A percentile compares a stretch with the other conserved stretches of the same genome.
Conservation (phyloP, 2,113 vertebrate genomes). For the Urocitellus parryii region DNA sequence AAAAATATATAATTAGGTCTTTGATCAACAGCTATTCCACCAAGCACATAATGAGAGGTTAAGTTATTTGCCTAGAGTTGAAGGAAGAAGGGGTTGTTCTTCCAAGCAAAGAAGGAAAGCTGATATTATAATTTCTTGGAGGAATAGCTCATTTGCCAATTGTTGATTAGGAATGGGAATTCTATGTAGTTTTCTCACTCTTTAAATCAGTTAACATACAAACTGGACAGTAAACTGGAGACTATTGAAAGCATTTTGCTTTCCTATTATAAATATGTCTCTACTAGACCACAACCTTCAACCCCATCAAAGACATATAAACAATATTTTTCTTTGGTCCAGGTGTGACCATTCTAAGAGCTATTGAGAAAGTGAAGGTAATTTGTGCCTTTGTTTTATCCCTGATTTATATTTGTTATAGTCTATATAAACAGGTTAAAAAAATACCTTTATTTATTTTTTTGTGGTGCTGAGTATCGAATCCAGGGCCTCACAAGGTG, state of each 20-base stretch:
- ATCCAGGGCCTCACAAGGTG: too few relatives aligned
- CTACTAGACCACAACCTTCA: neutral
- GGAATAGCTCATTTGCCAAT: neutral
- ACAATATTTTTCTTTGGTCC: neutral
- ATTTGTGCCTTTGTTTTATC: conserved; percentile 14
- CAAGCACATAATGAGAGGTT: conserved; percentile 1
- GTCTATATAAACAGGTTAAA: neutral
- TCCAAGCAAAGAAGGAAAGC: neutral
- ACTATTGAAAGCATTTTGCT: neutral
- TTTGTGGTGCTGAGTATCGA: too few relatives aligned
- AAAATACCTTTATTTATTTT: too few relatives aligned
- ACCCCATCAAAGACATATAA: neutral
- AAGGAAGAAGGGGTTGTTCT: neutral
- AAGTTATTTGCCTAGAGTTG: conserved; percentile 46
- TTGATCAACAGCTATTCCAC: conserved; percentile 18
- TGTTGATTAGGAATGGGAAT: neutral
- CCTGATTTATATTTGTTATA: neutral
- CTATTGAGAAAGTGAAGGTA: neutral
- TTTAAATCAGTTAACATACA: neutral
- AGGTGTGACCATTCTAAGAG: neutral
- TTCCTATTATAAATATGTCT: neutral
- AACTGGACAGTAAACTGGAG: neutral
- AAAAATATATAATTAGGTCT: conserved; percentile 19
- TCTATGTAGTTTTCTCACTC: neutral
- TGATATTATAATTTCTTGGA: neutral